Conservation (phyloP, 1,140 invertebrate species). For the Drosophila orosa region DNA sequence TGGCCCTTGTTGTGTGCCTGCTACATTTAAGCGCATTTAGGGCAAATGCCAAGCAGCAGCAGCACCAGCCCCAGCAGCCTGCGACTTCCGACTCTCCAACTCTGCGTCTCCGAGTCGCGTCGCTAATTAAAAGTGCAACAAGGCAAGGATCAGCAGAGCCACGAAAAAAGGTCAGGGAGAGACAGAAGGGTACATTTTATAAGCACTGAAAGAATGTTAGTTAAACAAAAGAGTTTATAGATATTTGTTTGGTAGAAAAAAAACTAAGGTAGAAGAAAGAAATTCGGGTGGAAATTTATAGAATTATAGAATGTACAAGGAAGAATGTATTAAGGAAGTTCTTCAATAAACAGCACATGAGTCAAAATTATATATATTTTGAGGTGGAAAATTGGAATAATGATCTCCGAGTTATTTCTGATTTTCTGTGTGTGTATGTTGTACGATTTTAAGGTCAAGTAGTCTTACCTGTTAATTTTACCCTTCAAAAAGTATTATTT, state of each 20-base stretch:
- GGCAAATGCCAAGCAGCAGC: conserved; percentile 61
- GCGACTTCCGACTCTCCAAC: conserved; percentile 25
- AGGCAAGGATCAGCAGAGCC: conserved; percentile 22
- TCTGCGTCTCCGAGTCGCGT: conserved; percentile 47
- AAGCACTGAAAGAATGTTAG: neutral
- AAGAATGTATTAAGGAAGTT: no score
- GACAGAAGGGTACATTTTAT: neutral
- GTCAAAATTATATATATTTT: no score
- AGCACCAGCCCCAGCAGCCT: conserved; percentile 5
- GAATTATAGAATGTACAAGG: no score
- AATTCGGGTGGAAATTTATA: no score
- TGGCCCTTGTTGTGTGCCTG: conserved; percentile 32
- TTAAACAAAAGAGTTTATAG: no score
- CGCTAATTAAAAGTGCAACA: conserved; percentile 82
- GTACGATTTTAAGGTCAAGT: neutral
- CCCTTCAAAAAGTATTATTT: no score
- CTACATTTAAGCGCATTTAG: conserved; percentile 77
- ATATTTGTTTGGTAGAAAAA: neutral
- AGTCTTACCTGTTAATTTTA: neutral
- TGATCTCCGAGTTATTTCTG: no score
- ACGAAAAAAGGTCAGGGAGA: conserved; percentile 12
- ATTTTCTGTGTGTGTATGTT: no score
- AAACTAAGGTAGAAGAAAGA: neutral
- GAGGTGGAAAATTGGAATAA: no score
- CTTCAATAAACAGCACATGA: no score